Base-by-base conservation (phyloP, 2,113 vertebrate genomes). In the Theristicus caerulescens region DNA sequence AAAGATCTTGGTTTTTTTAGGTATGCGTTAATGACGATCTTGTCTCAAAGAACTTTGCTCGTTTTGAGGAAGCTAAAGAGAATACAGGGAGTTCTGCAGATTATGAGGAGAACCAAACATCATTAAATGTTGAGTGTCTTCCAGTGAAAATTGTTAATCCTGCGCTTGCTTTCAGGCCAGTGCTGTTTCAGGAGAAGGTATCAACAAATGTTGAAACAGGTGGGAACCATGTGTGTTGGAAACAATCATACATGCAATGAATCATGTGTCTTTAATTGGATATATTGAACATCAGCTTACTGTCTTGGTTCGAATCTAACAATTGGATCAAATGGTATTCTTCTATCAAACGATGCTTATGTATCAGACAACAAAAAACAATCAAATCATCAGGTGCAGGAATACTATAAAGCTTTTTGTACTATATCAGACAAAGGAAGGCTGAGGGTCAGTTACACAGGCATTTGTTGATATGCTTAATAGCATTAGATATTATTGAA, bases 21-120 rank as follows among this genome's bases (percentile, higher is more conserved):
- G 97, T 99, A 42, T 99, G 99, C 59, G 97, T 99, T 83, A 99
- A 99, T 26, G 99, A 99, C 22, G 99, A 99, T 31, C 97, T 99
- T 58, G 98, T 99, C 52, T 97, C 94, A 49, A 99, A 99, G 97
- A 98, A 97, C 91, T 99, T 99, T 91, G 99, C 99, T 4, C 91
- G n/a, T 88, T 99, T 97, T 20, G 93, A 67, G 46, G 80, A 97
- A 18, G 62, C 82, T 22, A 34, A 55, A 32, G 81, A 83, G 29
- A 80, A 67, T 64, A 71, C 92, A 80, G n/a, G 3, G 38, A 77
- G 46, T 72, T 62, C 58, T 69, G 38, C 76, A 61, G 86, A 96
- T 59, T 77, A 38, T 34, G 90, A 78, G 93, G 66, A 82, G 8
- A 7, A 4, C 10, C 32, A 73, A 25, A 40, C 15, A 0, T 67